Conservation (phyloP, 2,888 invertebrate species). For the Muschampia staudingeri region DNA sequence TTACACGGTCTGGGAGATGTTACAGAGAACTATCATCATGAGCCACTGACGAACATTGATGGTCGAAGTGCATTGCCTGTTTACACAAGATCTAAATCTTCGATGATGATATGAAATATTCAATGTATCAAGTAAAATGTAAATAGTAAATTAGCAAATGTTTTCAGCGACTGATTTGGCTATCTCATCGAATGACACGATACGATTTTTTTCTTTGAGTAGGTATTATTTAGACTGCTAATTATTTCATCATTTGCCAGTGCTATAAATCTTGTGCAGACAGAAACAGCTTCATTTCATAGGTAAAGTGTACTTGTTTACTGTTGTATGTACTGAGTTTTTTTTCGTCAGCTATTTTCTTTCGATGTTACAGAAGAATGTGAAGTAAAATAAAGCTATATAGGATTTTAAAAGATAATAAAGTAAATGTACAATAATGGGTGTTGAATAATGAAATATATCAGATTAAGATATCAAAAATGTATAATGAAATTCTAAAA, state of each 20-base stretch:
- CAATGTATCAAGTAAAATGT: slow-evolving; percentile 10
- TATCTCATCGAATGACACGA: slow-evolving; percentile 16
- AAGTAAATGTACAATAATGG: too few species aligned
- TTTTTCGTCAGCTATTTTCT: too few species aligned
- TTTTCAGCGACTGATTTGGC: background rate
- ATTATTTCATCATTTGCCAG: slow-evolving; percentile 28
- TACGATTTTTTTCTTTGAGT: background rate
- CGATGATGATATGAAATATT: background rate
- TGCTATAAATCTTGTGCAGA: slow-evolving; percentile 31
- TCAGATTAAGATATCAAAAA: too few species aligned
- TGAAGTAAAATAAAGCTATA: too few species aligned
- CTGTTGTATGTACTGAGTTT: too few species aligned
- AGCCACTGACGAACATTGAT: slow-evolving; percentile 6
- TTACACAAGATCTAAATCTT: background rate
- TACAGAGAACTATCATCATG: slow-evolving; percentile 8
- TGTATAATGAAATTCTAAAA: too few species aligned
- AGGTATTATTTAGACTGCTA: slow-evolving; percentile 35
- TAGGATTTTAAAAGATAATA: too few species aligned
- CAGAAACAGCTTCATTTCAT: background rate
- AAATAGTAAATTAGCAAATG: background rate
- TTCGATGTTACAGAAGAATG: too few species aligned
- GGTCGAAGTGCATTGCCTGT: slow-evolving; percentile 39
- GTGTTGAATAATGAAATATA: too few species aligned
- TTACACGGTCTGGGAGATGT: slow-evolving; percentile 43
- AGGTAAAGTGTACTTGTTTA: too few species aligned